These are phyloP conservation scores for Salvelinus namaycush DNA, from an alignment of 2,113 vertebrate species.

Conservation along the genomic window DNA sequence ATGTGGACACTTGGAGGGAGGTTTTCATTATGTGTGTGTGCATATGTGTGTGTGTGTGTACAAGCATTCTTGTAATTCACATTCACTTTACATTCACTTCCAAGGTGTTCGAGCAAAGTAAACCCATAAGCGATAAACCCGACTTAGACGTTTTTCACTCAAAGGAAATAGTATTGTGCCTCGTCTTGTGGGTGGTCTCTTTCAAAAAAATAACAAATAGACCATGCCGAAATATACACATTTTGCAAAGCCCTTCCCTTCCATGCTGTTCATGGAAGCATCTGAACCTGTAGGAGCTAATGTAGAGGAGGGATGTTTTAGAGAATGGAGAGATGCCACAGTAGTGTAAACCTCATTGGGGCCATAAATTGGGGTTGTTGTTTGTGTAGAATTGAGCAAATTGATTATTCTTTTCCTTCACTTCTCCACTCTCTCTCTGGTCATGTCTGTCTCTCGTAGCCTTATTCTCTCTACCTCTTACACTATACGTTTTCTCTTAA, in stretches of 20 bases:
- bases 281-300: too few relatives aligned
- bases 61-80: background rate
- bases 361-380: too few relatives aligned
- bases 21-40: background rate
- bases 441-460: background rate
- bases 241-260: too few relatives aligned
- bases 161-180: background rate
- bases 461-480: conserved; percentile 6
- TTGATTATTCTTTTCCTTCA: background rate
- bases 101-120: too few relatives aligned
- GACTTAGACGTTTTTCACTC: too few relatives aligned
- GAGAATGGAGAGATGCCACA: background rate
- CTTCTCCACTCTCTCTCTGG: background rate
- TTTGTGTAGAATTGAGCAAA: background rate
- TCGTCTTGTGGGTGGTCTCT: background rate
- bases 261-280: too few relatives aligned
- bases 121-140: too few relatives aligned
- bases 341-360: background rate
- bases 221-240: background rate
- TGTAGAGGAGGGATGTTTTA: too few relatives aligned
- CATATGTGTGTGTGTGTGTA: background rate
- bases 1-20: background rate
- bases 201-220: background rate
- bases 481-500: background rate
- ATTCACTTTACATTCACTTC: too few relatives aligned